Conservation (phyloP, 2,888 invertebrate genomes). For the Agrotis segetum region DNA sequence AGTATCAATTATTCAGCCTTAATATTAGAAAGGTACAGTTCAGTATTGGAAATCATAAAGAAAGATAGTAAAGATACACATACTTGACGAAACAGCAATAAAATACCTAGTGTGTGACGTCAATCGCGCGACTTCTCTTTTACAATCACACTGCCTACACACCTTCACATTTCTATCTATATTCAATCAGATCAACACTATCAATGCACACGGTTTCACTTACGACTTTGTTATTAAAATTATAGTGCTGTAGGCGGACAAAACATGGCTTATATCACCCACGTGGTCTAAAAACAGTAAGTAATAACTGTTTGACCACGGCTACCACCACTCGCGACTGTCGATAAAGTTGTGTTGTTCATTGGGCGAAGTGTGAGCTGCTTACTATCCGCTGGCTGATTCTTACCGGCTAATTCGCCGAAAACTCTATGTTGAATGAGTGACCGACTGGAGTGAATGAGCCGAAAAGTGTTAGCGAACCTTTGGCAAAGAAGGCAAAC, state of each 20-base stretch:
- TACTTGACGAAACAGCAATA: neutral
- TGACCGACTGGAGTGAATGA: neutral
- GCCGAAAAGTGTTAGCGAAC: neutral
- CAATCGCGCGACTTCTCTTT: slow-evolving; percentile 12
- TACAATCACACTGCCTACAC: slow-evolving; percentile 30
- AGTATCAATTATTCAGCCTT: too few species aligned
- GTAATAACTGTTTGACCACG: slow-evolving; percentile 55
- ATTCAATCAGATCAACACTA: slow-evolving; percentile 34
- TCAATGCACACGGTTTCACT: slow-evolving; percentile 46
- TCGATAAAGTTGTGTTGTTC: neutral
- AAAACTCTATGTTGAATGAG: neutral
- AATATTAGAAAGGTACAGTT: neutral
- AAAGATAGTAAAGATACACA: neutral
- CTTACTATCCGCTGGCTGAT: neutral
- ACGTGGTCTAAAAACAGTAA: slow-evolving; percentile 56
- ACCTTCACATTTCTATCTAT: slow-evolving; percentile 14
- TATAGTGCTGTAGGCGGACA: slow-evolving; percentile 46
- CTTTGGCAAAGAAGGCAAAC: neutral
- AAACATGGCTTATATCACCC: slow-evolving; percentile 50
- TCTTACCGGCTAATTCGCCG: neutral
- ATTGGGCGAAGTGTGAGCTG: neutral
- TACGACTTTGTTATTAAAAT: slow-evolving; percentile 50
- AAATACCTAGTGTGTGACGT: neutral
- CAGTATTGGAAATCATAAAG: neutral
- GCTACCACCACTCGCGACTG: slow-evolving; percentile 10